Evolutionary conservation across 2,113 vertebrate species (phyloP).

Genomic region (Esox niger): DNA sequence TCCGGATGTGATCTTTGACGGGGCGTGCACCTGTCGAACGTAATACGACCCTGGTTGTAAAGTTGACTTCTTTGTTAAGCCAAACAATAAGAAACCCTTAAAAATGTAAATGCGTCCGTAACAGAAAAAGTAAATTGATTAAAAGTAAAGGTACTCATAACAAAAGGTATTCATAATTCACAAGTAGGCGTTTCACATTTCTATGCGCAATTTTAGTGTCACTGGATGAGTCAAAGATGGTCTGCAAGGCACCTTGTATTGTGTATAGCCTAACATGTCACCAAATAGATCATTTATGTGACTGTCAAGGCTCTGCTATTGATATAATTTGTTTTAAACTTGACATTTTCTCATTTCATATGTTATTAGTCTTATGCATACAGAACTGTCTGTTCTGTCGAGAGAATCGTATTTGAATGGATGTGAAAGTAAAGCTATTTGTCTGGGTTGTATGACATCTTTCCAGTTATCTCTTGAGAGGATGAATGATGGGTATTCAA

Average conservation of each 20-base stretch:
- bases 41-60: too few relatives aligned
- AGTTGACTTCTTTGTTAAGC: not conserved
- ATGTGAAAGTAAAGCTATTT: too few relatives aligned
- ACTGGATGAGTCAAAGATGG: not conserved
- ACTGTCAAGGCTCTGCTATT: not conserved
- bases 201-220: not conserved
- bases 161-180: too few relatives aligned
- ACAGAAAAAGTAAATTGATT: not conserved
- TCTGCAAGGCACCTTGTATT: not conserved
- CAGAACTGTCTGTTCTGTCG: too few relatives aligned
- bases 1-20: constrained; percentile 20
- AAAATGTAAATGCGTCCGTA: not conserved
- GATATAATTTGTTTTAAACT: not conserved
- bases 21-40: not conserved
- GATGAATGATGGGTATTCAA: too few relatives aligned
- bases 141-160: not conserved
- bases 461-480: too few relatives aligned
- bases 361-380: not conserved
- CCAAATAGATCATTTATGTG: not conserved
- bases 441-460: too few relatives aligned
- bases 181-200: not conserved
- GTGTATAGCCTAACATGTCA: not conserved
- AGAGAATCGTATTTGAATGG: too few relatives aligned
- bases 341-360: not conserved
- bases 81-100: not conserved